Evolutionary conservation across 1,140 invertebrate genomes (phyloP), one percentile per base, ranked within the genome.

Genomic region (Drosophila malerkotliana): DNA sequence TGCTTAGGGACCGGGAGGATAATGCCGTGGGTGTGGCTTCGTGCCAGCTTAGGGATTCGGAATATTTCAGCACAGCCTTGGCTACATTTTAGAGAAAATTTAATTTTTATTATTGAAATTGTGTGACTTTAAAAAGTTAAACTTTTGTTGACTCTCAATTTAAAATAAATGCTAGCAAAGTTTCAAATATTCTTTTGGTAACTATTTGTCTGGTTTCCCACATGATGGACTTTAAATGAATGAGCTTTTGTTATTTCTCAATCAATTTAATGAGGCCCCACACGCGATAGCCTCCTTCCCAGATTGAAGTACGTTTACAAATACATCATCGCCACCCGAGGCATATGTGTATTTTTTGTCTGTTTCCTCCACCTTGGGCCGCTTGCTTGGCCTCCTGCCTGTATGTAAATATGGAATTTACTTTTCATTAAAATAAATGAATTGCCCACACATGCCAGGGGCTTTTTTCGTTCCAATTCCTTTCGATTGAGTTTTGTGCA

Each of bases 371-470:
- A 18, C 53, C 26, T 53, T 55, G 34, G 44, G 34, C 18, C 47
- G 39, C n/a, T 28, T 34, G 15, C 53, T 62, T 75, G 10, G 55
- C 63, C 53, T 37, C 49, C 21, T 44, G 47, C 54, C 10, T 26
- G 47, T 67, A 37, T 52, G 47, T 63, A 74, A 66, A 77, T 49
- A 76, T 5, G 30, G 37, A 60, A 72, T 87, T 71, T 75, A 47
- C 69, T 57, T 85, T 85, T 87, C 74, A 87, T 85, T 78, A 75
- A 75, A 82, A 82, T 71, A 72, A 81, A 85, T 77, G 64, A 85
- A 77, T 74, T 84, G 60, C 32, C 71, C 62, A 62, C 53, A 66
- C 44, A 69, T 53, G 61, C 32, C 51, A 41, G 21, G 10, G 68
- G 69, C 26, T 60, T 53, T 71, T 32, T 72, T 32, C 28, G 41